phyloP scores from a whole-genome alignment of 2,888 invertebrate genomes.

The Euclidia mi region DNA sequence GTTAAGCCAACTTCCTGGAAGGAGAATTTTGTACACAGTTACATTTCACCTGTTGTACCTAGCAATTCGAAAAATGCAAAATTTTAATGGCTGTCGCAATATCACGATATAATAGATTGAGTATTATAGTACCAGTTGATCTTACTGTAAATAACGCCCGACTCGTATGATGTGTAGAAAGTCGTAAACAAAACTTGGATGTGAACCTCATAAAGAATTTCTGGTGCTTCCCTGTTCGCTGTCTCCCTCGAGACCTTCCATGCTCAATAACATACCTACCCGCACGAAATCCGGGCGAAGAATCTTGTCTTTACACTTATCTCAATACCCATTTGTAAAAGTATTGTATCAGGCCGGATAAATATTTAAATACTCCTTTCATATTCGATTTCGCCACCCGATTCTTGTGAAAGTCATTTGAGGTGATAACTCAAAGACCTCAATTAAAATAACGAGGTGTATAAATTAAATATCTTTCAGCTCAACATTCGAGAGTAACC shows the following conservation, averaged over 20 bases:
- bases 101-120: too few species aligned
- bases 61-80: slow-evolving; percentile 42
- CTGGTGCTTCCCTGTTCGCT: slow-evolving; percentile 47
- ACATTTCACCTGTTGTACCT: slow-evolving; percentile 58
- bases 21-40: slow-evolving; percentile 48
- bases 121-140: too few species aligned
- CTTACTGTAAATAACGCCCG: too few species aligned
- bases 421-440: too few species aligned
- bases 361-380: too few species aligned
- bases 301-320: slow-evolving; percentile 70
- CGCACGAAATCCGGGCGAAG: slow-evolving; percentile 69
- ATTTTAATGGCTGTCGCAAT: too few species aligned
- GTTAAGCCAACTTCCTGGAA: slow-evolving; percentile 56
- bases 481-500: too few species aligned
- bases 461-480: too few species aligned
- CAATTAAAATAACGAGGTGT: too few species aligned
- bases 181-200: slow-evolving; percentile 25
- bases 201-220: slow-evolving; percentile 70
- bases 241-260: slow-evolving; percentile 56
- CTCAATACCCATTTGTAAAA: slow-evolving; percentile 78
- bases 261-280: slow-evolving; percentile 74
- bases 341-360: slow-evolving; percentile 59
- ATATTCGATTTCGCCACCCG: too few species aligned
- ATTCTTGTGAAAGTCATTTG: too few species aligned
- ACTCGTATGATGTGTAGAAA: slow-evolving; percentile 5